These are phyloP conservation scores for Epizoanthus ramosus DNA, from an alignment of 92 coral and sea anemone genomes.

Conservation along the genomic window DNA sequence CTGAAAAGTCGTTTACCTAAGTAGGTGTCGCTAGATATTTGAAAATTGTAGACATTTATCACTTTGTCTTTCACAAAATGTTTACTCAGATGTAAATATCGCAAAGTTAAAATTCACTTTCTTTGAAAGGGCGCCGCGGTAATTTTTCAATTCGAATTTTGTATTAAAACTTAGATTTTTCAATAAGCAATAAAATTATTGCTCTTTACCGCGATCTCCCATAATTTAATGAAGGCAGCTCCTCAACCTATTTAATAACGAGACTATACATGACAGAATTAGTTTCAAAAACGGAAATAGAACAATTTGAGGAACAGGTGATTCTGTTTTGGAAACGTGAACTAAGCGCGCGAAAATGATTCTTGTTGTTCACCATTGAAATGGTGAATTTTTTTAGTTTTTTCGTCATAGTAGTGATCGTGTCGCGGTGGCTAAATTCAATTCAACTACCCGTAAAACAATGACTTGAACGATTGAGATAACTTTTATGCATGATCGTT, in stretches of 20 bases:
- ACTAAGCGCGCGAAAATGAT: conserved; percentile 25
- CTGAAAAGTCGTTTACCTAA: conserved; percentile 22
- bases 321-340: conserved; percentile 25
- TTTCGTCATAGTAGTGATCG: not conserved
- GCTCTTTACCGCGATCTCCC: conserved; percentile 35
- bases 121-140: conserved; percentile 35
- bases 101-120: conserved; percentile 17
- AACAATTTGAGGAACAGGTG: conserved; percentile 35
- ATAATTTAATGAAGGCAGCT: conserved; percentile 29
- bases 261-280: conserved; percentile 30
- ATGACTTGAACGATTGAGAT: not conserved
- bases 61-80: conserved; percentile 14
- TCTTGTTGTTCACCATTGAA: conserved; percentile 1
- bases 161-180: conserved; percentile 16
- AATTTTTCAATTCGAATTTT: conserved; percentile 22
- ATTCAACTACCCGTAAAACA: not conserved
- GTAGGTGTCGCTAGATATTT: conserved; percentile 13
- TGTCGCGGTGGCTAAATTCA: not conserved
- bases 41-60: conserved; percentile 25
- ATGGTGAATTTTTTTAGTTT: not conserved
- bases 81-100: conserved; percentile 1
- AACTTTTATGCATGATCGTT: not conserved
- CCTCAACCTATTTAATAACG: conserved; percentile 35
- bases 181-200: conserved; percentile 30
- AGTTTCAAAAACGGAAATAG: conserved; percentile 39